A percentile compares a stretch with the other conserved stretches of the same genome.
Conservation (phyloP, 2,797 vertebrate genomes). For the Meriones psammophilus region DNA sequence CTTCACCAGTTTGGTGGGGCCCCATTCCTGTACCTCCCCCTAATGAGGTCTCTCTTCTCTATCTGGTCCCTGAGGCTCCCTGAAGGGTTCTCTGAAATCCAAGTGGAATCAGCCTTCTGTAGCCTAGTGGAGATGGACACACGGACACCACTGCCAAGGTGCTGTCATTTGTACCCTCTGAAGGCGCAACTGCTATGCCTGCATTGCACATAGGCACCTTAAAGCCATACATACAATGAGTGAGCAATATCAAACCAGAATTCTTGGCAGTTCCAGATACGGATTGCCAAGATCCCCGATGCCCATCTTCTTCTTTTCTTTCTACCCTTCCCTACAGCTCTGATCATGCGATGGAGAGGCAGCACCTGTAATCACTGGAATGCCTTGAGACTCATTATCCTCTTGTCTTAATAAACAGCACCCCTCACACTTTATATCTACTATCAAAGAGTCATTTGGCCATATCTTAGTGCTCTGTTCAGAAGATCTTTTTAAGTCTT, state of each 20-base stretch:
- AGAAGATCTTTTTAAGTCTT: neutral
- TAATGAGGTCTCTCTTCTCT: neutral
- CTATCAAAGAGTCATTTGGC: neutral
- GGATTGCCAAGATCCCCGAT: neutral
- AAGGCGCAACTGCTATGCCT: neutral
- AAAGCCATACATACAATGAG: neutral
- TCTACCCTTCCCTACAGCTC: neutral
- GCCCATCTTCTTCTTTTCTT: neutral
- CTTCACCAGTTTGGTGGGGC: neutral
- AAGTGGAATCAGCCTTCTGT: neutral
- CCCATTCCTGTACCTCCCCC: neutral
- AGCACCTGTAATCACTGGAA: neutral
- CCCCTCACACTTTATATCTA: neutral
- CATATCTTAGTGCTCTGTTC: neutral
- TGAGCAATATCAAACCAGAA: neutral
- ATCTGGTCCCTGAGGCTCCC: neutral
- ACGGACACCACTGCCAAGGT: neutral
- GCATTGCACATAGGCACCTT: too few species aligned
- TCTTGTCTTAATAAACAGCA: neutral
- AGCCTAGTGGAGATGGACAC: neutral
- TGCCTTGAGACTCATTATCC: neutral
- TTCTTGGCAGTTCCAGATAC: neutral
- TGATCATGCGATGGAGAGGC: neutral
- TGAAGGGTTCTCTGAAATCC: neutral
- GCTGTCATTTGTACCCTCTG: too few species aligned